Evolutionary conservation across 2,888 invertebrate species (phyloP).

Genomic region (Apodemia zela): DNA sequence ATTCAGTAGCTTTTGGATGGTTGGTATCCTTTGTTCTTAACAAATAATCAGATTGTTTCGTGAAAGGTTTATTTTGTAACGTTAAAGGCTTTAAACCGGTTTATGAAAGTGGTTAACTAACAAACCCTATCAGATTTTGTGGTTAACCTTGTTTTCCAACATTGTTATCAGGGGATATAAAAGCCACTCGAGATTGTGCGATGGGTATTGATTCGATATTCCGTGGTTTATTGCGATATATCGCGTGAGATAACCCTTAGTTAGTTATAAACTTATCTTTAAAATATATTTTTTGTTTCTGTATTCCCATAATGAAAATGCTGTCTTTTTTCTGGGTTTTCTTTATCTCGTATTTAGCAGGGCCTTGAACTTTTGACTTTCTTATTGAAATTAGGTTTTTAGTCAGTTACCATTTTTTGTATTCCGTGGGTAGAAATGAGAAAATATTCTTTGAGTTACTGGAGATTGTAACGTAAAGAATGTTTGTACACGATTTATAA

Average conservation of each 20-base stretch:
- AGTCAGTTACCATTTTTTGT: no score
- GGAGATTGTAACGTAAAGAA: no score
- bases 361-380: no score
- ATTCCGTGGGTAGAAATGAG: no score
- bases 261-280: not conserved
- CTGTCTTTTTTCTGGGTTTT: no score
- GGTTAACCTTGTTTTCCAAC: slow-evolving; percentile 43
- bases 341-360: no score
- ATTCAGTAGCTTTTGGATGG: not conserved
- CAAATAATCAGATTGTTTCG: not conserved
- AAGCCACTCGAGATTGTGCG: slow-evolving; percentile 57
- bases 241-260: not conserved
- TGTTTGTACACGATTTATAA: no score
- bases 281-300: not conserved
- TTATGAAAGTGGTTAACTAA: slow-evolving; percentile 31
- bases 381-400: no score
- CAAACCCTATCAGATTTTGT: slow-evolving; percentile 42
- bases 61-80: slow-evolving; percentile 5
- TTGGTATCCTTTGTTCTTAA: not conserved
- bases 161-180: slow-evolving; percentile 56
- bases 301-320: no score
- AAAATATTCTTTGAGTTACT: no score
- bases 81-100: slow-evolving; percentile 19
- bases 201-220: slow-evolving; percentile 31
- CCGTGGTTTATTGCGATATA: slow-evolving; percentile 3